Base-by-base conservation (phyloP, 2,113 vertebrate species). In the Delphinus delphis region DNA sequence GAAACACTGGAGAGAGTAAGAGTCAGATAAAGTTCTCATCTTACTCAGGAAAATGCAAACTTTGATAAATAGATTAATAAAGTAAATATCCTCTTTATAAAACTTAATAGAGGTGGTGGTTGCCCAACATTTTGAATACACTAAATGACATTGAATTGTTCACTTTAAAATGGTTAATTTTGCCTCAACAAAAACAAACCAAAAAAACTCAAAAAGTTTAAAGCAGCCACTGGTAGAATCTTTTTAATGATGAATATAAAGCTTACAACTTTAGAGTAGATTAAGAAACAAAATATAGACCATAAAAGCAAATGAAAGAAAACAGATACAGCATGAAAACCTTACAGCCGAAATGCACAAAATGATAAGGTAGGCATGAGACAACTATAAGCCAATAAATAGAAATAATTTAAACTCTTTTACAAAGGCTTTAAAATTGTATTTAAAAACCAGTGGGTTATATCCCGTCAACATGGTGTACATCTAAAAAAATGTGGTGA, bases 121-220 rank as follows among this genome's bases (percentile, higher is more conserved):
- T 12, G 21, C 6, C 9, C 1, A 13, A 13, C 12, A 14, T 20
- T 21, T 17, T 1, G 41, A 70, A 36, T 55, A 1, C 28, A 5
- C 28, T 60, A 8, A 55, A 15, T 68, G 20, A 38, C n/a, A 55
- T 15, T 47, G 33, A 58, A 58, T 31, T 21, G 14, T 23, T 68
- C 26, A 14, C 44, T 76, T 87, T 82, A 58, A 86, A 82, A 63
- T 47, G 53, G 9, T 7, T 53, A 31, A 41, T 87, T 90, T 86
- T 33, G 70, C 15, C 36, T 76, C 26, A 93, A 20, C 70, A 65
- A 77, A 68, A 58, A 67, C 44, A 28, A 82, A 44, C n/a, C 28
- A 47, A 47, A 79, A 53, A 53, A 68, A 11, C 36, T 36, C 74
- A 31, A 67, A 31, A 80, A 80, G 26, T 73, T 71, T 53, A 87